Conservation (phyloP, 2,888 invertebrate species). For the Tipula unca region DNA sequence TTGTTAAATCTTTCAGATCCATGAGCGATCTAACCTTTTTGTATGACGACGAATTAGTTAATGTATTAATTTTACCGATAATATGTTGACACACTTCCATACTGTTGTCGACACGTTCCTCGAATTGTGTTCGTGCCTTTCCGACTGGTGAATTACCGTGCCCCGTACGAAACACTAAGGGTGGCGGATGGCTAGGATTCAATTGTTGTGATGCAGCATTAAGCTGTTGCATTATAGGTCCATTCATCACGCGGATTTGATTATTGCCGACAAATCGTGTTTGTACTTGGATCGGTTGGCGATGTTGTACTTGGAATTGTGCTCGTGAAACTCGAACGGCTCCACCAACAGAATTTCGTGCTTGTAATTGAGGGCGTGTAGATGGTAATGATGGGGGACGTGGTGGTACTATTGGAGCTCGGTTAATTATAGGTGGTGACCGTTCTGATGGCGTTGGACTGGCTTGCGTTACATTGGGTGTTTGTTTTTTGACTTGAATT, state of each 20-base stretch:
- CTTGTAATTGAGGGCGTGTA: not conserved
- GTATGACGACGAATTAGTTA: conserved; percentile 41
- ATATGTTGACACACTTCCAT: conserved; percentile 42
- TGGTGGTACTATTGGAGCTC: not conserved
- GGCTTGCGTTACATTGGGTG: conserved; percentile 16
- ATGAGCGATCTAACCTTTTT: conserved; percentile 36
- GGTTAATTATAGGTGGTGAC: not conserved
- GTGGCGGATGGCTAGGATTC: conserved; percentile 21
- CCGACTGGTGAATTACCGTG: conserved; percentile 36
- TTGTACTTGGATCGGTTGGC: conserved; percentile 19
- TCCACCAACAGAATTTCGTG: not conserved
- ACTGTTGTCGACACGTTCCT: conserved; percentile 38
- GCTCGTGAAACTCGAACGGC: not conserved
- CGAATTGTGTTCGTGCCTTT: conserved; percentile 35
- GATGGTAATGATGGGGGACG: not conserved
- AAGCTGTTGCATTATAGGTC: conserved; percentile 25
- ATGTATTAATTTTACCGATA: conserved; percentile 38
- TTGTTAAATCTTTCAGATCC: conserved; percentile 41
- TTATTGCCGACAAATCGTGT: not conserved
- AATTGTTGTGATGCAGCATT: not conserved
- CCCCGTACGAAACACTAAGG: conserved; percentile 32
- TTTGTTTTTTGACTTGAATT: conserved; percentile 41
- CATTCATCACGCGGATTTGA: not conserved
- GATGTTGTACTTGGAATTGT: conserved; percentile 25
- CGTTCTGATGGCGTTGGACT: conserved; percentile 23